phyloP scores from a whole-genome alignment of 2,797 vertebrate genomes.

The Sciurus carolinensis region DNA sequence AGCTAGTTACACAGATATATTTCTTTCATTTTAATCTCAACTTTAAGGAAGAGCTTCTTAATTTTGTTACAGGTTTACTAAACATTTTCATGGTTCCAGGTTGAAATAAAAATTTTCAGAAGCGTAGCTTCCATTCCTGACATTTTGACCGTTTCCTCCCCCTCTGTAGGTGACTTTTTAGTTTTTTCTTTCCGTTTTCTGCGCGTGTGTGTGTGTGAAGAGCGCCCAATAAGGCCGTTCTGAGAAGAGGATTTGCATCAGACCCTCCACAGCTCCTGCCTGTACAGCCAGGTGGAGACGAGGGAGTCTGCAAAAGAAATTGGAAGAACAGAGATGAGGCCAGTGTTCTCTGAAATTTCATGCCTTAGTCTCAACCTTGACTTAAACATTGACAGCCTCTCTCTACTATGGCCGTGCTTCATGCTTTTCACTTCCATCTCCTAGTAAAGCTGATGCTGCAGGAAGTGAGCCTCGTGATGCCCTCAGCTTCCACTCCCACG shows the following conservation, averaged over 20 bases:
- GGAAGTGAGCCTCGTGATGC: neutral
- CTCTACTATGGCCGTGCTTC: neutral
- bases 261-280: neutral
- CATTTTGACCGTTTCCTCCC: neutral
- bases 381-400: too few relatives aligned
- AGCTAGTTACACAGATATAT: neutral
- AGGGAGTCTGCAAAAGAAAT: accelerated
- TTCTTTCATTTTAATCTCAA: neutral
- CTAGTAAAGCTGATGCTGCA: neutral
- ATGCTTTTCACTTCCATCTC: neutral
- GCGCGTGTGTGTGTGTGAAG: accelerated
- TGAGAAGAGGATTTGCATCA: too few relatives aligned
- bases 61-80: neutral
- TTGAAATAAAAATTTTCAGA: constrained; percentile 21
- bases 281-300: neutral
- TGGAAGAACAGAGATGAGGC: neutral
- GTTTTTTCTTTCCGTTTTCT: neutral
- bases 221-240: accelerated
- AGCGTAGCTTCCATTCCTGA: neutral
- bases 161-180: neutral
- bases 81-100: neutral
- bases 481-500: too few relatives aligned
- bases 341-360: neutral
- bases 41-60: neutral
- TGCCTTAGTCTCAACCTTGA: neutral